Percentiles rank a stretch among this genome's conserved stretches.
These are phyloP conservation scores for Syrmaticus mikado DNA, from an alignment of 2,113 vertebrate genomes.

Conservation along the genomic window DNA sequence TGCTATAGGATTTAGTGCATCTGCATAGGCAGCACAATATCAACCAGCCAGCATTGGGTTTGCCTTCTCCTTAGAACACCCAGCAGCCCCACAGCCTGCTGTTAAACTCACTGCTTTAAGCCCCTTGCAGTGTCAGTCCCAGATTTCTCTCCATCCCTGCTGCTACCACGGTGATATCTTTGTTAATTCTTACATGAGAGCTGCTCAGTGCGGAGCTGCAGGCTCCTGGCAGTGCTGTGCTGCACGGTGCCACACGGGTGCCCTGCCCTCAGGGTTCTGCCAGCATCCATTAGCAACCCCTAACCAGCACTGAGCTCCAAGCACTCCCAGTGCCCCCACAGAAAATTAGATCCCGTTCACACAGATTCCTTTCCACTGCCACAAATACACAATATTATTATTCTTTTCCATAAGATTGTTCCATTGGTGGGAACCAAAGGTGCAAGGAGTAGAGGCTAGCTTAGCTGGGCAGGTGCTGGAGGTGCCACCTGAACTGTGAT, in stretches of 20 bases:
- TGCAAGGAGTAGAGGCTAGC: background rate
- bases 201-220: background rate
- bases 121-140: background rate
- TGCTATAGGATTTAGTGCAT: background rate
- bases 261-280: conserved; percentile 18
- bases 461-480: background rate
- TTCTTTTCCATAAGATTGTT: background rate
- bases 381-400: background rate
- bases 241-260: background rate
- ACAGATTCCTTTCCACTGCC: background rate
- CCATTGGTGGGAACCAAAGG: background rate
- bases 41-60: background rate
- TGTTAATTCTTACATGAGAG: conserved; percentile 66
- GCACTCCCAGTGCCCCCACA: background rate
- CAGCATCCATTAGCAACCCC: conserved; percentile 13
- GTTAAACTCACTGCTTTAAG: conserved; percentile 5
- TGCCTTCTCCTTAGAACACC: background rate
- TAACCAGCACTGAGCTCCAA: background rate
- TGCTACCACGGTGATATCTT: conserved; percentile 49
- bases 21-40: background rate
- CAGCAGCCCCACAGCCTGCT: background rate
- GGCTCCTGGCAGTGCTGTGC: background rate
- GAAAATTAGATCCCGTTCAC: background rate
- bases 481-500: background rate
- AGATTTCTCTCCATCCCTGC: conserved; percentile 35